phyloP scores from a whole-genome alignment of 2,888 invertebrate species.

The Hypsopygia costalis region DNA sequence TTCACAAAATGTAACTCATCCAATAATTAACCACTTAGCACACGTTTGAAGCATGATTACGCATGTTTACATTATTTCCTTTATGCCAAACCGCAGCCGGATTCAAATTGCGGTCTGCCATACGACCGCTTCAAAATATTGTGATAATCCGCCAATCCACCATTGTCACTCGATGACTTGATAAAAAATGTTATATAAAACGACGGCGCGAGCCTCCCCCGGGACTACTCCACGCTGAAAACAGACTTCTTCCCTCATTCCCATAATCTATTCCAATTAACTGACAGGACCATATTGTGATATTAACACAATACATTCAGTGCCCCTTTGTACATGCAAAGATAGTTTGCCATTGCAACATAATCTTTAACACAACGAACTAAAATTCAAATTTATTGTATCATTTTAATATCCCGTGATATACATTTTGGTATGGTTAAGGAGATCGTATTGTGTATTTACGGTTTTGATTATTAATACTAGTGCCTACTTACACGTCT shows the following conservation, averaged over 20 bases:
- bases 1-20: too few species aligned
- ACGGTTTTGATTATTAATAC: slow-evolving; percentile 42
- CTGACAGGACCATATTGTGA: slow-evolving; percentile 79
- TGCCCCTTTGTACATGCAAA: slow-evolving; percentile 42
- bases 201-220: slow-evolving; percentile 52
- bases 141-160: slow-evolving; percentile 65
- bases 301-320: slow-evolving; percentile 70
- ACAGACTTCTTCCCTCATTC: slow-evolving; percentile 67
- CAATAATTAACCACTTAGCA: slow-evolving; percentile 31
- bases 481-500: slow-evolving; percentile 20
- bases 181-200: slow-evolving; percentile 67
- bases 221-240: slow-evolving; percentile 54
- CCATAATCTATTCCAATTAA: slow-evolving; percentile 81
- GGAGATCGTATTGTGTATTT: slow-evolving; percentile 52
- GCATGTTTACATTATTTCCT: slow-evolving; percentile 28
- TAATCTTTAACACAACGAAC: slow-evolving; percentile 17
- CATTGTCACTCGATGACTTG: slow-evolving; percentile 76
- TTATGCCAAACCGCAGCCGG: slow-evolving; percentile 40
- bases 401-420: slow-evolving; percentile 3
- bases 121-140: slow-evolving; percentile 72
- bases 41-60: slow-evolving; percentile 38
- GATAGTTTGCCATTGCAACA: slow-evolving; percentile 19
- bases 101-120: slow-evolving; percentile 60
- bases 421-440: slow-evolving; percentile 43
- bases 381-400: slow-evolving; percentile 16